These are phyloP conservation scores for Napeogenes sylphis DNA, from an alignment of 2,888 invertebrate genomes.

Conservation along the genomic window DNA sequence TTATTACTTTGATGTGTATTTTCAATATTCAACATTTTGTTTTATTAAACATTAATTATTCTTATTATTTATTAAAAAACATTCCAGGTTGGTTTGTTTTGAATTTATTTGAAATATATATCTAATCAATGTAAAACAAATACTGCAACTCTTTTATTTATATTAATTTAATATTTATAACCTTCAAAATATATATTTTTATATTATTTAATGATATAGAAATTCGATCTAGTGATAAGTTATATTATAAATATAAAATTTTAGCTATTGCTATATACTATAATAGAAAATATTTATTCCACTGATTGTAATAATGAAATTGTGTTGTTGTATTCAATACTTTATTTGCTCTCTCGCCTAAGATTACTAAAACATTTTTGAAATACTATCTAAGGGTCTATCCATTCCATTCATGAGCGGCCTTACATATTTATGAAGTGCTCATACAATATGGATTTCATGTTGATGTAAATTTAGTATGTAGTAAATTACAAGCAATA, in stretches of 20 bases:
- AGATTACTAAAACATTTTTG: neutral
- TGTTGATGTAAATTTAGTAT: slow-evolving; percentile 23
- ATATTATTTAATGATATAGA: neutral
- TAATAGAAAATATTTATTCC: neutral
- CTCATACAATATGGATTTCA: slow-evolving; percentile 14
- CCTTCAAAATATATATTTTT: neutral
- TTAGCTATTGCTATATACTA: neutral
- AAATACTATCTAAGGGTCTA: neutral
- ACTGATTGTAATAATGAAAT: neutral
- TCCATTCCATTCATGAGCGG: slow-evolving; percentile 28
- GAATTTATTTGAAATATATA: too few species aligned
- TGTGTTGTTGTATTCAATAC: neutral
- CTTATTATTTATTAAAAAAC: neutral
- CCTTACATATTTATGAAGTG: slow-evolving; percentile 18
- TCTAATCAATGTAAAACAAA: neutral
- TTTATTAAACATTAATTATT: neutral
- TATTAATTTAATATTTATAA: neutral
- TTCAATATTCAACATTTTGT: too few species aligned
- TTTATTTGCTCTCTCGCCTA: neutral
- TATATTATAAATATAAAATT: neutral
- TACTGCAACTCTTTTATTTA: neutral
- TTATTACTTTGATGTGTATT: neutral
- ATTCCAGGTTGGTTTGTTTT: too few species aligned
- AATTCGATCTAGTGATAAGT: neutral
- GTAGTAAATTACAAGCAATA: slow-evolving; percentile 24